phyloP scores from a whole-genome alignment of 1,140 invertebrate species.

The Matsumurasca onukii region DNA sequence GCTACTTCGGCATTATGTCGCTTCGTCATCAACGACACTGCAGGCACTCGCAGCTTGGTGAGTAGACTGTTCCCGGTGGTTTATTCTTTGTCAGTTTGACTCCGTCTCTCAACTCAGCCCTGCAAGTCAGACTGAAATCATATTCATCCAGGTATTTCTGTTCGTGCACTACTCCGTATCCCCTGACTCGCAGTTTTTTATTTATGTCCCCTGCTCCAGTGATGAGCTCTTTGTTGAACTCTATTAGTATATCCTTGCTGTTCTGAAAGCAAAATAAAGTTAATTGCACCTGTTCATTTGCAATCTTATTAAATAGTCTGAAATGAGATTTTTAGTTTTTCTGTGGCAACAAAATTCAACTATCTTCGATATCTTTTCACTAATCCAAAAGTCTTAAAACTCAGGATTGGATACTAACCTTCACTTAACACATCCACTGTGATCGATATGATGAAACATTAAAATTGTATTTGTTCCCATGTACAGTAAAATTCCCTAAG shows the following conservation, averaged over 20 bases:
- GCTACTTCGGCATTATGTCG: slow-evolving; percentile 79
- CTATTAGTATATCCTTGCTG: slow-evolving; percentile 71
- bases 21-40: slow-evolving; percentile 82
- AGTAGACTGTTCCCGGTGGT: slow-evolving; percentile 68
- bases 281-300: too few relatives aligned
- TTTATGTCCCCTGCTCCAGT: slow-evolving; percentile 86
- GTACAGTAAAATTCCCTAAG: too few relatives aligned
- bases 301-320: too few relatives aligned
- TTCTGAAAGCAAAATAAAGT: too few relatives aligned
- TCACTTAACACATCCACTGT: too few relatives aligned
- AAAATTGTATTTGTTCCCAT: too few relatives aligned
- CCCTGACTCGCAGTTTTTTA: slow-evolving; percentile 70
- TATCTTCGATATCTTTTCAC: too few relatives aligned
- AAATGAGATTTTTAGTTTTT: too few relatives aligned
- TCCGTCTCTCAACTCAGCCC: slow-evolving; percentile 71
- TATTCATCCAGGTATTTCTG: slow-evolving; percentile 86
- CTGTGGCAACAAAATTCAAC: too few relatives aligned
- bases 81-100: slow-evolving; percentile 67
- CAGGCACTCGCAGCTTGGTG: slow-evolving; percentile 71
- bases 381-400: too few relatives aligned
- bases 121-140: slow-evolving; percentile 78
- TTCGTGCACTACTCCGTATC: slow-evolving; percentile 73
- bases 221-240: slow-evolving; percentile 80
- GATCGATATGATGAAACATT: too few relatives aligned
- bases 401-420: too few relatives aligned